These are phyloP conservation scores for Cryptocephalus primarius DNA, from an alignment of 2,888 invertebrate genomes.

Conservation along the genomic window DNA sequence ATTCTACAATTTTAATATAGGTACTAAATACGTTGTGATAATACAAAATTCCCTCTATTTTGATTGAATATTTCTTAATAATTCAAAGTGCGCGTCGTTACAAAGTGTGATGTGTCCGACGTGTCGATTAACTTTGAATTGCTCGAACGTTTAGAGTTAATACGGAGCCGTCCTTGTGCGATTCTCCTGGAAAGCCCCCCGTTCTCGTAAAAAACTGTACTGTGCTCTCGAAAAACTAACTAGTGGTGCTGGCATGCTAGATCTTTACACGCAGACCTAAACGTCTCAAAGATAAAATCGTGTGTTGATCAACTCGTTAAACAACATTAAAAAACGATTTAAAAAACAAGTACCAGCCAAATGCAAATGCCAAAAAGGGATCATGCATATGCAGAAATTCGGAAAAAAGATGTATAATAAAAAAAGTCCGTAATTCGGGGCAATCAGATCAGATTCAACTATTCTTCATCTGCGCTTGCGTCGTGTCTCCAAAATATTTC, in stretches of 20 bases:
- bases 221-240: slow-evolving; percentile 35
- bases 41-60: too few relatives aligned
- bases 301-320: slow-evolving; percentile 11
- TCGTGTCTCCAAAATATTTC: neutral
- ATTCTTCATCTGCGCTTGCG: neutral
- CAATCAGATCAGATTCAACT: neutral
- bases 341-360: slow-evolving; percentile 36
- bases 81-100: too few relatives aligned
- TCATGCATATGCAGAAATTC: slow-evolving; percentile 37
- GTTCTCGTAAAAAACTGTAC: slow-evolving; percentile 22
- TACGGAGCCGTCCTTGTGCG: neutral
- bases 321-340: slow-evolving; percentile 18
- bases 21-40: too few relatives aligned
- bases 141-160: too few relatives aligned
- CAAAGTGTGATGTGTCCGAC: too few relatives aligned
- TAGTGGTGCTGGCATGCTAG: slow-evolving; percentile 37
- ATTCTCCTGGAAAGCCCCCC: slow-evolving; percentile 23
- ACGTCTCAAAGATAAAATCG: slow-evolving; percentile 4
- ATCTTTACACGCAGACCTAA: slow-evolving; percentile 15
- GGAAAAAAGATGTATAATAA: slow-evolving; percentile 21
- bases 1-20: too few relatives aligned
- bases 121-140: too few relatives aligned
- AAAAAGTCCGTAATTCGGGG: neutral
- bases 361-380: slow-evolving; percentile 37
- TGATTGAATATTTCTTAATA: too few relatives aligned